Evolutionary conservation across 2,888 invertebrate genomes (phyloP), one percentile per base, ranked within the genome.

Genomic region (Pandemis corylana): DNA sequence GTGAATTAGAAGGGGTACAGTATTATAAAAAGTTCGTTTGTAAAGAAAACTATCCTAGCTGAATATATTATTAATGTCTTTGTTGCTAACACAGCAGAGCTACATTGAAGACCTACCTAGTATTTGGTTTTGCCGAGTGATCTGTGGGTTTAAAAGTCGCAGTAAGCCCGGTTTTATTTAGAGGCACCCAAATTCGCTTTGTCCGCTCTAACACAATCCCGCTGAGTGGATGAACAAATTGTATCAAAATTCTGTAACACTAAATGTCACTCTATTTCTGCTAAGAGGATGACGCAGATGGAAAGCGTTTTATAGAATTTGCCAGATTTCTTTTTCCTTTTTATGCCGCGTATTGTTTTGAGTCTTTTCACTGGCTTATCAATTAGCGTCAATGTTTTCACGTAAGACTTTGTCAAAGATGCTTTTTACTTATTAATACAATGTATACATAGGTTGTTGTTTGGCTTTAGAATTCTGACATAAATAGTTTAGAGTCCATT

Each of bases 191-290:
- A 68, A 65, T 42, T 65, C 59, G 56, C 51, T 65, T 46, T 59
- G 56, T 59, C 42, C n/a, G 46, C 46, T 65, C 49, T 15, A 36
- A 66, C 49, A 68, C 46, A 68, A 10, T 44, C 49, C 59, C 56
- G 15, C 15, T 44, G 62, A 42, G 51, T 61, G 64, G 63, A 73
- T 59, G 3, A 49, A 73, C 64, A 73, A 68, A 65, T 65, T 68
- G 73, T 49, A 49, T 64, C 49, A 61, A 74, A 73, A 68, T 56
- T 44, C 49, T 61, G 59, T 69, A 63, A 69, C 64, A 49, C 69
- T 51, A 69, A 69, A 73, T 65, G 64, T 49, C 59, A 64, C 64
- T 68, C 53, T 68, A 68, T 53, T 68, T 68, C 63, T 63, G 46
- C 36, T 53, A 41, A 72, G 41, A 68, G 53, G 46, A 63, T 64